These are phyloP conservation scores for Spea hammondii DNA, from an alignment of 2,797 vertebrate species.

Conservation along the genomic window DNA sequence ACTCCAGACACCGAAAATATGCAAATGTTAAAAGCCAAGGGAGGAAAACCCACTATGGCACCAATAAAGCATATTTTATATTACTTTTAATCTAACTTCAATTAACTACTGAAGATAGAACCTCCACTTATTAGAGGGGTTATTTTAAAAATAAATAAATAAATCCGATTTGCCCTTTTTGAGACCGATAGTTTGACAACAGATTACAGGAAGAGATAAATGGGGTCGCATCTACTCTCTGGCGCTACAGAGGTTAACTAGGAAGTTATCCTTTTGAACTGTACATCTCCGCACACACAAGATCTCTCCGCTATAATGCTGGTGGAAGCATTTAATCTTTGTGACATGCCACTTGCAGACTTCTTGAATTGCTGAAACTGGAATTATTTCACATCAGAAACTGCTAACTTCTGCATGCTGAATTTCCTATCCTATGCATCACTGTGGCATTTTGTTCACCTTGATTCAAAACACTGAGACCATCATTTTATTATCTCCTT, in stretches of 20 bases:
- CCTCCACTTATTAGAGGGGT: no score
- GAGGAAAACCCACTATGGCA: no score
- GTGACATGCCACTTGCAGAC: slow-evolving; percentile 55
- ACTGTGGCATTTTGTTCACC: slow-evolving; percentile 61
- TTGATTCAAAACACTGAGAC: slow-evolving; percentile 62
- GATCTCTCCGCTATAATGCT: slow-evolving; percentile 24
- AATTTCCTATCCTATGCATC: slow-evolving; percentile 62
- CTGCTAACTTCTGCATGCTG: slow-evolving; percentile 64
- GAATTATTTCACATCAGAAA: slow-evolving; percentile 61
- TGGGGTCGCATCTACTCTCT: neutral
- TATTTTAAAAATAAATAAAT: no score
- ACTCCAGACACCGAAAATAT: no score
- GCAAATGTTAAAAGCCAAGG: no score
- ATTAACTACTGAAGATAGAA: no score
- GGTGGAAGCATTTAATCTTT: slow-evolving; percentile 59
- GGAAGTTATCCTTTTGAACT: slow-evolving; percentile 52
- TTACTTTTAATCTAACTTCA: no score
- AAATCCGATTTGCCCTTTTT: no score
- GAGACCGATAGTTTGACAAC: no score
- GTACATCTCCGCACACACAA: slow-evolving; percentile 38
- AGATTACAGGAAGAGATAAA: neutral
- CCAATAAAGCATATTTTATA: no score
- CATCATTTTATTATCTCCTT: slow-evolving; percentile 63
- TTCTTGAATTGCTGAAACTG: slow-evolving; percentile 61
- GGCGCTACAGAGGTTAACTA: slow-evolving; percentile 40